A percentile compares a stretch with the other conserved stretches of the same genome.
Evolutionary conservation across 2,888 invertebrate genomes (phyloP).

Genomic region (Mechanitis mazaeus): DNA sequence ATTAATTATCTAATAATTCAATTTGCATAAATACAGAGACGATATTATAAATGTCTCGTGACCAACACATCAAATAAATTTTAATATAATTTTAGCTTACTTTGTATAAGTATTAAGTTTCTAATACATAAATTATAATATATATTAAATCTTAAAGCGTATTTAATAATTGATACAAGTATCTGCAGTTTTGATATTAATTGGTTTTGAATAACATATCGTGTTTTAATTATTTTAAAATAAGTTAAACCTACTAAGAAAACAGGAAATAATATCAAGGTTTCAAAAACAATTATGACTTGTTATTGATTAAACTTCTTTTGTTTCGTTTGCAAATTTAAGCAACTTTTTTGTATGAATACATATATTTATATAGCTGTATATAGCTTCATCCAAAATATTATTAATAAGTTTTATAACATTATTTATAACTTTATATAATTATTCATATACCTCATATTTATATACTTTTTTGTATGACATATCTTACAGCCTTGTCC

Average conservation of each 20-base stretch:
- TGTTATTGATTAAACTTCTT: not conserved
- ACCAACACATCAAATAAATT: not conserved
- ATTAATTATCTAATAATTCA: not conserved
- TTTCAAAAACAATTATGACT: not conserved
- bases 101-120: not conserved
- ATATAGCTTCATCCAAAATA: too few relatives aligned
- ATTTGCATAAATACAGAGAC: not conserved
- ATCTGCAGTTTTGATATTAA: too few relatives aligned
- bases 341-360: not conserved
- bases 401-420: too few relatives aligned
- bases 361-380: too few relatives aligned
- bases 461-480: too few relatives aligned
- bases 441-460: too few relatives aligned
- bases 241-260: not conserved
- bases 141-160: too few relatives aligned
- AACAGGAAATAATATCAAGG: constrained; percentile 5
- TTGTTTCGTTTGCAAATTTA: not conserved
- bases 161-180: too few relatives aligned
- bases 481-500: too few relatives aligned
- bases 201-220: too few relatives aligned
- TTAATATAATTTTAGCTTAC: not conserved
- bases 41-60: not conserved
- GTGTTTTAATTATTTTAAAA: too few relatives aligned
- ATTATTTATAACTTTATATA: too few relatives aligned
- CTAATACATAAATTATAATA: constrained; percentile 1